A percentile compares a stretch with the other conserved stretches of the same genome.
Evolutionary conservation across 2,113 vertebrate genomes (phyloP).

Genomic region (Xenus cinereus): DNA sequence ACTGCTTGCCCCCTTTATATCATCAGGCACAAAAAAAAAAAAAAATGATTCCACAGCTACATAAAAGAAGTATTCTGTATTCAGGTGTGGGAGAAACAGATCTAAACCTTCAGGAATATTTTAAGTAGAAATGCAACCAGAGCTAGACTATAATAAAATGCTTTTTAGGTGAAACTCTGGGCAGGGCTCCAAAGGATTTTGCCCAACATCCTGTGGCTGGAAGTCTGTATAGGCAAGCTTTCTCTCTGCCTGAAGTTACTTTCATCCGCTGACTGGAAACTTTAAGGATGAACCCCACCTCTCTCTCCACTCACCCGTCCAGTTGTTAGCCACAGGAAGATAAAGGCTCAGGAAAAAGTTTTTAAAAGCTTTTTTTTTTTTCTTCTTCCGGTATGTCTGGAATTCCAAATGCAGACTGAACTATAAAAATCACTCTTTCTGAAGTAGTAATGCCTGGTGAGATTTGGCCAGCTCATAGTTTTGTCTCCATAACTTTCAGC

Average conservation of each 20-base stretch:
- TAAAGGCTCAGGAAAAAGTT: constrained; percentile 44
- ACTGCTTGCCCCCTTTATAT: background rate
- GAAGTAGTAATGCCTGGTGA: background rate
- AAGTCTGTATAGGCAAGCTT: background rate
- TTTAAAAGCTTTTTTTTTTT: constrained; percentile 19
- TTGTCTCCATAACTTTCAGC: background rate
- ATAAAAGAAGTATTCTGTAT: constrained; percentile 6
- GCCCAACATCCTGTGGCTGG: constrained; percentile 18
- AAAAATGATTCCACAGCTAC: background rate
- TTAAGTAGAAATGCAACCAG: background rate
- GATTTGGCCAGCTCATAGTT: background rate
- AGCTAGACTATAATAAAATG: background rate
- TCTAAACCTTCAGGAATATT: constrained; percentile 46
- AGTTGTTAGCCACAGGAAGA: constrained; percentile 38
- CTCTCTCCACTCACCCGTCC: background rate
- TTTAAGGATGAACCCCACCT: background rate
- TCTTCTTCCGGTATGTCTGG: constrained; percentile 51
- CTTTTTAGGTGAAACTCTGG: constrained; percentile 42
- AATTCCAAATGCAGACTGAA: constrained; percentile 55
- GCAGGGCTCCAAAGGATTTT: constrained; percentile 41
- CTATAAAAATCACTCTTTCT: constrained; percentile 21
- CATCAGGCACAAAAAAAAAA: background rate
- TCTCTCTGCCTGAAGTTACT: background rate
- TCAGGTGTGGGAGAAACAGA: background rate
- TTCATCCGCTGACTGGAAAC: background rate